Conservation (phyloP, 2,113 vertebrate species). For the Sinocyclocheilus anophthalmus region DNA sequence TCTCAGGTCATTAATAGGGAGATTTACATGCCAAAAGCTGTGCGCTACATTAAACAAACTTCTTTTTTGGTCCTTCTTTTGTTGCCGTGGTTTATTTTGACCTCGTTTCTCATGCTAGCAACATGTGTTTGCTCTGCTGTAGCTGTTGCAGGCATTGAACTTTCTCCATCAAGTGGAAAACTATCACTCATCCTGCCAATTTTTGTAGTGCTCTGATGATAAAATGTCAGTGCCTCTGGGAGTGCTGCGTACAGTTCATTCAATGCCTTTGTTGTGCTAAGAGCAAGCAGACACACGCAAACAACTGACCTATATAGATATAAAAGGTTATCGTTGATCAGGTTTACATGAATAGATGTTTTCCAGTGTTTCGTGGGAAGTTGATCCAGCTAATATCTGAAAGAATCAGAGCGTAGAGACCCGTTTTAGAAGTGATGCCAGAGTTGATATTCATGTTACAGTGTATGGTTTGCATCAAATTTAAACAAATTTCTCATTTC, state of each 20-base stretch:
- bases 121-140: not conserved
- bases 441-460: not conserved
- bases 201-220: constrained; percentile 46
- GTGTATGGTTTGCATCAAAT: not conserved
- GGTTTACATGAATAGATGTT: not conserved
- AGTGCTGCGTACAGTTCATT: constrained; percentile 6
- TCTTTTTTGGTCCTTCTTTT: not conserved
- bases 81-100: not conserved
- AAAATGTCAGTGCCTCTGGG: constrained; percentile 30
- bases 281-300: not conserved
- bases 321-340: constrained; percentile 1
- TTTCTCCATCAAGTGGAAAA: constrained; percentile 31
- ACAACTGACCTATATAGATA: constrained; percentile 2
- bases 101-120: not conserved
- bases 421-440: not conserved
- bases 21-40: not conserved
- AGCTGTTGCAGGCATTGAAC: constrained; percentile 20
- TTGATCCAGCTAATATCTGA: not conserved
- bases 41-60: not conserved
- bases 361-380: not conserved
- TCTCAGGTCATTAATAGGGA: too few species aligned
- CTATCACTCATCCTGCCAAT: constrained; percentile 43
- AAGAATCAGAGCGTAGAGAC: not conserved
- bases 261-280: not conserved
- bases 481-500: not conserved